Percentiles rank a stretch among this genome's conserved stretches.
Conservation (phyloP, 2,888 invertebrate species). For the Folsomia manolachei region DNA sequence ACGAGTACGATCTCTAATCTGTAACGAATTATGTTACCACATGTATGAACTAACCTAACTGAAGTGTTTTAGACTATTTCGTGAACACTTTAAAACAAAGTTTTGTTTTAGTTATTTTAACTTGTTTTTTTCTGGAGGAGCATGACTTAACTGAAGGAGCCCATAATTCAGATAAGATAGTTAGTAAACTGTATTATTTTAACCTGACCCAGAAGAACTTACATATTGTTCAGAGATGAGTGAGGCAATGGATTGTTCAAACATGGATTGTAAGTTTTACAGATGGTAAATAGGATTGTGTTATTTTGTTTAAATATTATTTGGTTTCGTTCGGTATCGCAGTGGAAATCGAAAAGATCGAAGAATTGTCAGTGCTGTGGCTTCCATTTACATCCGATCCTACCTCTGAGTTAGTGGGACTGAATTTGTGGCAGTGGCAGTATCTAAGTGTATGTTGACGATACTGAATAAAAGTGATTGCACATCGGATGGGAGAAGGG, state of each 20-base stretch:
- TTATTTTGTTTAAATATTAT: no score
- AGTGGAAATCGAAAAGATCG: not conserved
- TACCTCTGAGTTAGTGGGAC: not conserved
- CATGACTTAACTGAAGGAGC: no score
- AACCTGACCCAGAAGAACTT: no score
- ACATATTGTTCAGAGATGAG: not conserved
- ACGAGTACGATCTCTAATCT: no score
- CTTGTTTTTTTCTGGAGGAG: no score
- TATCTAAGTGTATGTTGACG: not conserved
- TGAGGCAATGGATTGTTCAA: not conserved
- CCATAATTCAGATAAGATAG: no score
- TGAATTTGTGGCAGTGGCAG: not conserved
- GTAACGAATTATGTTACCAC: no score
- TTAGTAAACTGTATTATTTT: no score
- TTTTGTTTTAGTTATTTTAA: no score
- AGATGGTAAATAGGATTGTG: not conserved
- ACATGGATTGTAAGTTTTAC: not conserved
- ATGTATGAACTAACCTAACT: no score
- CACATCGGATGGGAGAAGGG: not conserved
- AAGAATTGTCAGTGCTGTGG: not conserved
- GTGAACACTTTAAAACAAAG: no score
- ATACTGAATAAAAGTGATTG: not conserved
- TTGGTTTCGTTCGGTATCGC: not conserved
- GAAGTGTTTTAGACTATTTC: no score
- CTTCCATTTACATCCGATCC: not conserved